These are phyloP conservation scores for Serinus canaria DNA, from an alignment of 2,113 vertebrate genomes.

Conservation along the genomic window DNA sequence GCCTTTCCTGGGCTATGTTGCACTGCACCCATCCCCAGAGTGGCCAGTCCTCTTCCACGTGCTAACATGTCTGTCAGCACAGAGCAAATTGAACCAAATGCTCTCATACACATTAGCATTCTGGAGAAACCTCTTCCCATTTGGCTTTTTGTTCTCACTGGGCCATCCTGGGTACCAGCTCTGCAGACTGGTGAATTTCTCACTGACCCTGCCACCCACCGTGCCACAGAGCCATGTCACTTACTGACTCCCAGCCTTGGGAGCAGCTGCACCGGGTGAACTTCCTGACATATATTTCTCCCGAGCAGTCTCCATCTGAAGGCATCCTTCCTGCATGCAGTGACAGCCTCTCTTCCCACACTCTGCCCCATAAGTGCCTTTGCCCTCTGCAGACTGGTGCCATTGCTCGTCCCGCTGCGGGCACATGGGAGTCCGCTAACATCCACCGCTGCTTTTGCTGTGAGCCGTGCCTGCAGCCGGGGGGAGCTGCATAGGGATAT, in stretches of 20 bases:
- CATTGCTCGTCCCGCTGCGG: background rate
- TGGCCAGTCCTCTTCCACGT: background rate
- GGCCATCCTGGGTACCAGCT: background rate
- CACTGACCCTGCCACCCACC: background rate
- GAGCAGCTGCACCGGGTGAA: background rate
- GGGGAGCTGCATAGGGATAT: constrained; percentile 74
- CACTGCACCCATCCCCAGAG: no score
- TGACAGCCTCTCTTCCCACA: background rate
- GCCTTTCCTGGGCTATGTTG: background rate
- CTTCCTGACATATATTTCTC: background rate
- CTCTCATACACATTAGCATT: background rate
- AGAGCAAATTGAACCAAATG: background rate
- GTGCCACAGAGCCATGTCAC: background rate
- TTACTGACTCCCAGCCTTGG: background rate
- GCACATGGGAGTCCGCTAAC: constrained; percentile 76
- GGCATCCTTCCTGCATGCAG: background rate
- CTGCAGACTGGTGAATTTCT: background rate
- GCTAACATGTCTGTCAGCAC: background rate
- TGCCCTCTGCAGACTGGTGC: background rate
- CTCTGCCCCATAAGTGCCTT: background rate
- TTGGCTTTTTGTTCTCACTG: background rate
- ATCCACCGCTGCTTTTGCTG: constrained; percentile 77
- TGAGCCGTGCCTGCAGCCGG: constrained; percentile 75
- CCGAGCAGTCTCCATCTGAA: accelerated
- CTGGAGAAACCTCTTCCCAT: background rate